Conservation (phyloP, 64 coral and sea anemone species). For the Astreopora myriophthalma region DNA sequence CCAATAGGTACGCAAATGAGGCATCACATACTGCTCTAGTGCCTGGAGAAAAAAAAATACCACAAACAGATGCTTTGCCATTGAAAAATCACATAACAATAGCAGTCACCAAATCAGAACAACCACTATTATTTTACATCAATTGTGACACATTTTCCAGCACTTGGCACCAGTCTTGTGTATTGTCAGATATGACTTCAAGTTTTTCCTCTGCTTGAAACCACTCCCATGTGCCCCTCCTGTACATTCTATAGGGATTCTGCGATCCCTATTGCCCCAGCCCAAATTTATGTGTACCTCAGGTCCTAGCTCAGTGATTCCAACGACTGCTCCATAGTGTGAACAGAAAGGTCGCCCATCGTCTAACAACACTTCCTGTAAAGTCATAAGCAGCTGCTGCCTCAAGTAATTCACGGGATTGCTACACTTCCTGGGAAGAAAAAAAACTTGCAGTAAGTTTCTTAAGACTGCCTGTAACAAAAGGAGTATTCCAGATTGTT, state of each 20-base stretch:
- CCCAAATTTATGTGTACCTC: too few species aligned
- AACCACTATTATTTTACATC: neutral
- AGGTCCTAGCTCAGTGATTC: slow-evolving; percentile 79
- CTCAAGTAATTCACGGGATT: slow-evolving; percentile 89
- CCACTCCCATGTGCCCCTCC: neutral
- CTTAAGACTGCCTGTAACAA: too few species aligned
- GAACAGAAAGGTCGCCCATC: slow-evolving; percentile 91
- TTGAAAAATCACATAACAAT: neutral
- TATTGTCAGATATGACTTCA: too few species aligned
- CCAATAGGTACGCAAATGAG: slow-evolving; percentile 87
- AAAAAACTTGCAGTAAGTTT: neutral
- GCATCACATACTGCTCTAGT: slow-evolving; percentile 83
- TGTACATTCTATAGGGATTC: too few species aligned
- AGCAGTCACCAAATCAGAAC: neutral
- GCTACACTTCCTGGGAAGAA: slow-evolving; percentile 70
- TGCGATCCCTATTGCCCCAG: too few species aligned
- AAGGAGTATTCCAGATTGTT: neutral
- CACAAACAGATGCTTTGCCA: neutral
- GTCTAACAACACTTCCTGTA: slow-evolving; percentile 87
- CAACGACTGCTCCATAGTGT: slow-evolving; percentile 88
- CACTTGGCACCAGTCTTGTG: too few species aligned
- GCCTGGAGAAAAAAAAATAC: slow-evolving; percentile 44
- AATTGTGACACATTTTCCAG: neutral
- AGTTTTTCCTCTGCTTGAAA: neutral
- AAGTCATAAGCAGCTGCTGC: slow-evolving; percentile 88